Conservation (phyloP, 2,888 invertebrate genomes). For the Drosophila affinis region DNA sequence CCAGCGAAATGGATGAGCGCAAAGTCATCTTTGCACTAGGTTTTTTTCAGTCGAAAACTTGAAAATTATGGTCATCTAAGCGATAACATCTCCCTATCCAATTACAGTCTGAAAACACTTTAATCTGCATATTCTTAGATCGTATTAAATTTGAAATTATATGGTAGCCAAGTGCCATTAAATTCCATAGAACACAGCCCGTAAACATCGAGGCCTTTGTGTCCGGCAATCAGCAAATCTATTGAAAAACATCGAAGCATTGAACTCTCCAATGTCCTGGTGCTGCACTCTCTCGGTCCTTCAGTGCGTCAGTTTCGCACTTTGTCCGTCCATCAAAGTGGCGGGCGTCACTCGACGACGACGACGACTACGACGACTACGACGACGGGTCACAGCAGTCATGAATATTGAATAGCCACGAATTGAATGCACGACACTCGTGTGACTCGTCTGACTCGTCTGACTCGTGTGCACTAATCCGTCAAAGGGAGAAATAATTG, state of each 20-base stretch:
- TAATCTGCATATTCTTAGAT: too few relatives aligned
- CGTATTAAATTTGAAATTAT: too few relatives aligned
- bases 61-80: too few relatives aligned
- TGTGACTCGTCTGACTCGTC: not conserved
- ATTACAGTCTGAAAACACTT: too few relatives aligned
- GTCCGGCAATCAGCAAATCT: not conserved
- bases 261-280: not conserved
- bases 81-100: too few relatives aligned
- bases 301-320: not conserved
- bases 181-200: too few relatives aligned
- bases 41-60: not conserved
- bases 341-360: too few relatives aligned
- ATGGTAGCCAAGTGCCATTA: too few relatives aligned
- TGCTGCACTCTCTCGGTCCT: not conserved
- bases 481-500: not conserved
- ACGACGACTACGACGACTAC: not conserved
- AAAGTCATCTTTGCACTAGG: constrained; percentile 27
- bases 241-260: not conserved
- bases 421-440: not conserved
- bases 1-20: constrained; percentile 21
- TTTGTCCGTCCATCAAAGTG: not conserved
- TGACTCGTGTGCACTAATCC: not conserved
- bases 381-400: not conserved
- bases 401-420: not conserved
- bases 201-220: not conserved